These are phyloP conservation scores for Empidonax alnorum DNA, from an alignment of 2,113 vertebrate species.

Conservation along the genomic window DNA sequence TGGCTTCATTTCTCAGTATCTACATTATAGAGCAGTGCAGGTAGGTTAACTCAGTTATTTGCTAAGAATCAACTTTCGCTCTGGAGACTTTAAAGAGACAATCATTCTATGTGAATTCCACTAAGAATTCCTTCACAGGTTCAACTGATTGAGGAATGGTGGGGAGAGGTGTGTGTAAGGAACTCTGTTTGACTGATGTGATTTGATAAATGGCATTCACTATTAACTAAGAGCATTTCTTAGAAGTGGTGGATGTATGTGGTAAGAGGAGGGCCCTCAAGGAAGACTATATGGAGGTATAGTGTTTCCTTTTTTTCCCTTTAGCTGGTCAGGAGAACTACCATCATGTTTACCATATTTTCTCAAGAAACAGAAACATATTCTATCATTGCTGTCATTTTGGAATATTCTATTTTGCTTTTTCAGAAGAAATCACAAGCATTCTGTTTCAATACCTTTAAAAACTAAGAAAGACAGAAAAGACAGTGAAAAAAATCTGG, in stretches of 20 bases:
- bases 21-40: background rate
- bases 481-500: background rate
- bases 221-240: background rate
- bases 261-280: background rate
- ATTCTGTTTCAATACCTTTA: background rate
- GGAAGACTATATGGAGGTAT: background rate
- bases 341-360: background rate
- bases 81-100: background rate
- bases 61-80: background rate
- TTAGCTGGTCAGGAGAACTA: background rate
- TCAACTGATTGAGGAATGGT: background rate
- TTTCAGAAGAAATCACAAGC: background rate
- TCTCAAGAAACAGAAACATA: background rate
- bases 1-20: background rate
- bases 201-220: background rate
- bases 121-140: background rate
- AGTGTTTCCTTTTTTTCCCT: background rate
- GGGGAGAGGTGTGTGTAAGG: background rate
- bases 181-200: background rate
- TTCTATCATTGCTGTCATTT: background rate
- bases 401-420: background rate
- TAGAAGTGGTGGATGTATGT: background rate
- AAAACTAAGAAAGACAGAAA: background rate
- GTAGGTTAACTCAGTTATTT: background rate
- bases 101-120: background rate